Conservation (phyloP, 1,140 invertebrate genomes). For the Acarapis woodi region DNA sequence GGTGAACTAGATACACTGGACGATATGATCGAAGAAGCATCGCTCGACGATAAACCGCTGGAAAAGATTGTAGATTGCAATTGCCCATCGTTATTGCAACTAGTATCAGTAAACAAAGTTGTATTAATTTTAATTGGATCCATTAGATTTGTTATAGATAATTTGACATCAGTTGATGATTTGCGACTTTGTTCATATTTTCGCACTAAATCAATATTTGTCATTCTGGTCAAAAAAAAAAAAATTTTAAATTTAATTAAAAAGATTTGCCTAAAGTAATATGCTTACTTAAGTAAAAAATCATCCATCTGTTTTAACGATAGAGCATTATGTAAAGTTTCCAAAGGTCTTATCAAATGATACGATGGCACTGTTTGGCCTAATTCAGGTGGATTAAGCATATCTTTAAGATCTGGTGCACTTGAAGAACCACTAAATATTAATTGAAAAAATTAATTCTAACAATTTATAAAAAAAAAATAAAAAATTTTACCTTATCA, state of each 20-base stretch:
- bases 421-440: constrained; percentile 73
- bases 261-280: constrained; percentile 53
- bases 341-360: constrained; percentile 65
- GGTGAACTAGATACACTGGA: too few relatives aligned
- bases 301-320: constrained; percentile 59
- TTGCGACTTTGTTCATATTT: too few relatives aligned
- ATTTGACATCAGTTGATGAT: too few relatives aligned
- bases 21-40: too few relatives aligned
- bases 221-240: background rate
- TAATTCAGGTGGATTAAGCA: constrained; percentile 24
- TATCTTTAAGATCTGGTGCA: constrained; percentile 57
- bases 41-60: too few relatives aligned
- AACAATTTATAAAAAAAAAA: constrained; percentile 4
- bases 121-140: too few relatives aligned
- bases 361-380: background rate
- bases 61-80: too few relatives aligned
- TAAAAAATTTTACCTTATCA: constrained; percentile 6
- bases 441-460: constrained; percentile 15
- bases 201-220: too few relatives aligned
- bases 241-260: background rate
- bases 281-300: too few relatives aligned
- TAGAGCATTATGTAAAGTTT: constrained; percentile 80
- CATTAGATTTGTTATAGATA: too few relatives aligned
- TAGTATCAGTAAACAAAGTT: too few relatives aligned
- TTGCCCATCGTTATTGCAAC: too few relatives aligned